phyloP scores from a whole-genome alignment of 2,888 invertebrate genomes.

The Ethmia dodecea region DNA sequence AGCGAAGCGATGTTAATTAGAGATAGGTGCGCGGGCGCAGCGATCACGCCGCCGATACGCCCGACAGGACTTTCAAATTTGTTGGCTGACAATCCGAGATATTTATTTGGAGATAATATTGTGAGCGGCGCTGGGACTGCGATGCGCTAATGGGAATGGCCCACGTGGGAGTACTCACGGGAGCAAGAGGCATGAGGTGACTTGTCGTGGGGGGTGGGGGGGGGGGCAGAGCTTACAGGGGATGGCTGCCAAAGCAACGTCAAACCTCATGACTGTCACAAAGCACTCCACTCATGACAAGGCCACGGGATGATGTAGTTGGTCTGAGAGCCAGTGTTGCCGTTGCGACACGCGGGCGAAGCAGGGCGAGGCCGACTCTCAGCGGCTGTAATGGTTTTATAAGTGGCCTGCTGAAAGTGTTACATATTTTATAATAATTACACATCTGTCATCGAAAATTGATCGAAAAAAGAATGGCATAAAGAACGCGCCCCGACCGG shows the following conservation, averaged over 20 bases:
- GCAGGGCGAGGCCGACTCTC: neutral
- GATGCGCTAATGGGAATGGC: no score
- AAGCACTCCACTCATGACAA: neutral
- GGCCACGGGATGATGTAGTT: neutral
- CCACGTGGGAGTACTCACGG: no score
- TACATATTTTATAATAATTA: slow-evolving; percentile 22
- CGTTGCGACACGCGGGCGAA: neutral
- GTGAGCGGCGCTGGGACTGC: no score
- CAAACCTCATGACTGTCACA: neutral
- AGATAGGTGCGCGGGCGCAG: slow-evolving; percentile 37
- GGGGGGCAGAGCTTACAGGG: neutral
- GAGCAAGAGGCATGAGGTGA: no score
- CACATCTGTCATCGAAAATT: slow-evolving; percentile 7
- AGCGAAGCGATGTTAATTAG: slow-evolving; percentile 52
- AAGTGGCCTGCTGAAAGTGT: slow-evolving; percentile 8
- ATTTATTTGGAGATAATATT: slow-evolving; percentile 38
- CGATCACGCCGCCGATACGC: slow-evolving; percentile 20
- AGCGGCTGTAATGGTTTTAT: neutral
- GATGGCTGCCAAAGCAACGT: neutral
- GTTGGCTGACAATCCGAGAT: slow-evolving; percentile 45
- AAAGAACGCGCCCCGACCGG: slow-evolving; percentile 8
- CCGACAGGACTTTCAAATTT: slow-evolving; percentile 47
- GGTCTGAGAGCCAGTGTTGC: neutral
- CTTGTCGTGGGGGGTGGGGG: no score
- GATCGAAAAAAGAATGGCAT: slow-evolving; percentile 1